Evolutionary conservation across 1,140 invertebrate species (phyloP).

Genomic region (Littorina saxatilis): DNA sequence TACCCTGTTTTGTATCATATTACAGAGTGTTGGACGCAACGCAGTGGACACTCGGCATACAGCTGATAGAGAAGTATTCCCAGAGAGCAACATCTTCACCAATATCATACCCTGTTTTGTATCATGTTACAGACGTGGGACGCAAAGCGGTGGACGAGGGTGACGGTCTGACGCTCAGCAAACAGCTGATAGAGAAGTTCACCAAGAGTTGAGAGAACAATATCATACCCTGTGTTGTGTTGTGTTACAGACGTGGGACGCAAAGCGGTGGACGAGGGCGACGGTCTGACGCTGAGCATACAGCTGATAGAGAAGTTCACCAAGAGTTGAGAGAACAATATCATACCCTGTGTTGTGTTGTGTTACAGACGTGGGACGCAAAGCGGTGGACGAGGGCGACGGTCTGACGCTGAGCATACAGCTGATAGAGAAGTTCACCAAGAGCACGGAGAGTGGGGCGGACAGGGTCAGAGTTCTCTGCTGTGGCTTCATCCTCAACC

Average conservation of each 20-base stretch:
- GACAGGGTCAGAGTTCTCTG: constrained; percentile 77
- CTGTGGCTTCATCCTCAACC: constrained; percentile 87
- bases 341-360: too few species aligned
- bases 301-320: constrained; percentile 67
- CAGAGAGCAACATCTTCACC: too few species aligned
- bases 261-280: constrained; percentile 71
- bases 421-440: constrained; percentile 66
- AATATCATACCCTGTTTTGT: too few species aligned
- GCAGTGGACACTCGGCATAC: constrained; percentile 71
- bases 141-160: constrained; percentile 73
- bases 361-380: constrained; percentile 74
- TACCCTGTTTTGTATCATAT: too few species aligned
- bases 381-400: constrained; percentile 72
- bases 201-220: too few species aligned
- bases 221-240: too few species aligned
- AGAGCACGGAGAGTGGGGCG: constrained; percentile 64
- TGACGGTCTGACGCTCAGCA: constrained; percentile 71
- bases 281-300: constrained; percentile 73
- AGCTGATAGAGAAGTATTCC: constrained; percentile 66
- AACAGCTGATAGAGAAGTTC: constrained; percentile 69
- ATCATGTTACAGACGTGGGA: constrained; percentile 74
- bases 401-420: constrained; percentile 72
- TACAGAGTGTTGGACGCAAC: constrained; percentile 74
- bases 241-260: constrained; percentile 74
- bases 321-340: too few species aligned